Evolutionary conservation across 1,140 invertebrate species (phyloP), one percentile per base, ranked within the genome.

Genomic region (Palaemon carinicauda): DNA sequence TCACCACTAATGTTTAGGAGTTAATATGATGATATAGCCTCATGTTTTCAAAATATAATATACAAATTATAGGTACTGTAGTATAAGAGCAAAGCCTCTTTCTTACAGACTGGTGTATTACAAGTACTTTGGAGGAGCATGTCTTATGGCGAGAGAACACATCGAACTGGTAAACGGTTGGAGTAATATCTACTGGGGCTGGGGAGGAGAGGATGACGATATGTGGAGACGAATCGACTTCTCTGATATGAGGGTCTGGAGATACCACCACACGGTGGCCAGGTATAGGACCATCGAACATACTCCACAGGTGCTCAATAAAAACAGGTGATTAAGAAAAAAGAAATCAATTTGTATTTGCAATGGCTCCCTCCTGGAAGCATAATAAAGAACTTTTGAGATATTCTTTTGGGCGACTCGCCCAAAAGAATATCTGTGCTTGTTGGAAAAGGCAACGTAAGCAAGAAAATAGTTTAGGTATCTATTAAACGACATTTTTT

Each of bases 271-370:
- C 73, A 95, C 95, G 80, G 95, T 98, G 82, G 97, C 97, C 12
- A 93, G 96, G 12, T 98, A 98, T 91, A 96, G 95, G 77, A 98
- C 98, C 97, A 92, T 98, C 53, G 94, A 94, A 89, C 97, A 98
- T 92, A 95, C 95, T 10, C 65, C 74, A 1, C 80, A 80, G 21
- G 24, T 27, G 1, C 33, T 84, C 1, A 88, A 88, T 53, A 14
- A 69, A 4, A 10, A 60, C 1, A 88, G 87, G 87, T n/a, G n/a
- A n/a, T n/a, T 88, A 31, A 74, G 81, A 1, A 14, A 5, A 53
- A n/a, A 41, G 17, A 21, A 80, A 24, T 17, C 3, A 1, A 29
- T 12, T 2, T 29, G 1, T 19, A 41, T 27, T 27, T 14, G 50
- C 12, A 52, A 27, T 12, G 51, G 19, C 1, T 29, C 3, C n/a